phyloP scores from a whole-genome alignment of 2,888 invertebrate species.

The Laothoe populi region DNA sequence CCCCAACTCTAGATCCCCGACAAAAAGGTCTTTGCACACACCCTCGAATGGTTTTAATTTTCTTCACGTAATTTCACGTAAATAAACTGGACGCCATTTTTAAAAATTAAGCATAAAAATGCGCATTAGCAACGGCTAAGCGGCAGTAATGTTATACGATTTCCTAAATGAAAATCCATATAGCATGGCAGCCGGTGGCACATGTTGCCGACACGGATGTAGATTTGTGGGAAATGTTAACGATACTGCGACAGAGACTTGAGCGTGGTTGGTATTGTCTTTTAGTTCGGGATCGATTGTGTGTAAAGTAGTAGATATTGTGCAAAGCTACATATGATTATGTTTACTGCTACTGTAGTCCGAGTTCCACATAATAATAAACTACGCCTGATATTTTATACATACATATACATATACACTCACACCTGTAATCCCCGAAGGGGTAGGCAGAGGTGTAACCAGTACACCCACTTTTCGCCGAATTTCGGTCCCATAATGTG shows the following conservation, averaged over 20 bases:
- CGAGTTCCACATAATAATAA: no score
- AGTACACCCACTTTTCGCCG: no score
- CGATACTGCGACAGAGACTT: neutral
- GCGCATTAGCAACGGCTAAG: conserved; percentile 72
- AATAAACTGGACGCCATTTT: conserved; percentile 43
- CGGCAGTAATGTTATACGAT: conserved; percentile 77
- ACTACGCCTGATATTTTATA: no score
- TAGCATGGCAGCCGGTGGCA: conserved; percentile 76
- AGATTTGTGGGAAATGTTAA: conserved; percentile 46
- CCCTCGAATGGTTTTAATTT: neutral
- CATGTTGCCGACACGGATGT: conserved; percentile 56
- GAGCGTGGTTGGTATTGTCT: conserved; percentile 1
- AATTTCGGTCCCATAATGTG: no score
- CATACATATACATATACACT: no score
- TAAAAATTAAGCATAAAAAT: conserved; percentile 76
- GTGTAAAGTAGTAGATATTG: no score
- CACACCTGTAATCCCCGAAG: no score
- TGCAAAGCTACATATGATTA: no score
- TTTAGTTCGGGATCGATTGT: neutral
- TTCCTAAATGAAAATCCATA: conserved; percentile 83
- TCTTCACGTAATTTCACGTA: neutral
- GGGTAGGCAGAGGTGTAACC: no score
- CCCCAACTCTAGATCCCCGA: no score
- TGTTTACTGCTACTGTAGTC: no score
- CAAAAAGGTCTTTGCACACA: no score